A percentile compares a stretch with the other conserved stretches of the same genome.
Conservation (phyloP, 2,888 invertebrate genomes). For the Himalopsyche japonica region DNA sequence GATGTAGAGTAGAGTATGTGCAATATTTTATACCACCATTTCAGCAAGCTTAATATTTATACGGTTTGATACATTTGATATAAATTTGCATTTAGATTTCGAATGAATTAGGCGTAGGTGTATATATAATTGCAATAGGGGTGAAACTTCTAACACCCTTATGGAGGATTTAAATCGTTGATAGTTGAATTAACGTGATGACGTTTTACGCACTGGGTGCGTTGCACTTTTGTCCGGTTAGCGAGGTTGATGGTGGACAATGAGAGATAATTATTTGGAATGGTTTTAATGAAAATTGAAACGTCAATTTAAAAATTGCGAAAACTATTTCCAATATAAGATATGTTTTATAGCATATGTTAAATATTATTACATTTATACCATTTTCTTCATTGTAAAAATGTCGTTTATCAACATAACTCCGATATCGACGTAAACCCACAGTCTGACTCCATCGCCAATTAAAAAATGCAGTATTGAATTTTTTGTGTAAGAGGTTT, state of each 20-base stretch:
- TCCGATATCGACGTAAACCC: no score
- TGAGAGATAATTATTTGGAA: neutral
- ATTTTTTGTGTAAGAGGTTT: no score
- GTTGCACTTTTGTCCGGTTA: neutral
- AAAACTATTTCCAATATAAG: neutral
- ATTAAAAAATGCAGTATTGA: no score
- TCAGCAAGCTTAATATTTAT: neutral
- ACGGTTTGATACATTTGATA: neutral
- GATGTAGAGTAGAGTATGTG: no score
- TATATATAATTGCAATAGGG: neutral
- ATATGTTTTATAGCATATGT: no score
- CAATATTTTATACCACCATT: no score
- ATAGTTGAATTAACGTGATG: constrained; percentile 26
- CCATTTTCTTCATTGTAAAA: no score
- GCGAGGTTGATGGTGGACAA: neutral
- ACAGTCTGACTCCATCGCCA: no score
- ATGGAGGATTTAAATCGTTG: neutral
- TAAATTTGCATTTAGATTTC: neutral
- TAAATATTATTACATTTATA: no score
- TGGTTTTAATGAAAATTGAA: neutral
- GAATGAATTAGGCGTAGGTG: neutral
- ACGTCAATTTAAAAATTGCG: neutral
- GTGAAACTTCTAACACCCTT: neutral
- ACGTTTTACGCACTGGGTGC: neutral
- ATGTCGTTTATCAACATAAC: no score